A percentile compares a stretch with the other conserved stretches of the same genome.
Evolutionary conservation across 1,140 invertebrate genomes (phyloP).

Genomic region (Panulirus ornatus): DNA sequence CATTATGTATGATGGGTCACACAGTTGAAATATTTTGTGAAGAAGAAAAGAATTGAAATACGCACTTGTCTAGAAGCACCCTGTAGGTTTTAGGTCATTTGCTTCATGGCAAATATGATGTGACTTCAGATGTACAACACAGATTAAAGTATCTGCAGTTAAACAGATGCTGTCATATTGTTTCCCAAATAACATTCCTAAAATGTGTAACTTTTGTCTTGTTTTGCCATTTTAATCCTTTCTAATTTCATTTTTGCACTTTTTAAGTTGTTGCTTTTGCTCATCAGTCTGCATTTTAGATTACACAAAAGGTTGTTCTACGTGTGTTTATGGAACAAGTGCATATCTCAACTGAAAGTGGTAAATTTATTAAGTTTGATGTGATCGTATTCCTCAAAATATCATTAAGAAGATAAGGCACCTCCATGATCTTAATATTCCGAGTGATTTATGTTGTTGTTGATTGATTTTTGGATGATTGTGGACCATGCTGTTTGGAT

Average conservation of each 20-base stretch:
- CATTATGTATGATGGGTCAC: too few relatives aligned
- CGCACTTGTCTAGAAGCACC: neutral
- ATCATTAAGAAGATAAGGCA: constrained; percentile 49
- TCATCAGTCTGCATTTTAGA: neutral
- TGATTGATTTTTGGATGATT: constrained; percentile 47
- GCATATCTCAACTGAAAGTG: neutral
- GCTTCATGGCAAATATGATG: neutral
- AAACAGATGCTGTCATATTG: neutral
- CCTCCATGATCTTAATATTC: constrained; percentile 49
- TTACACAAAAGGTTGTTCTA: neutral
- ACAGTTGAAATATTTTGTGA: neutral
- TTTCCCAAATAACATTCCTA: constrained; percentile 33
- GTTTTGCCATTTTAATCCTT: neutral
- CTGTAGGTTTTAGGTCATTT: neutral
- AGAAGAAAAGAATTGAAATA: neutral
- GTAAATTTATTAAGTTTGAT: too few relatives aligned
- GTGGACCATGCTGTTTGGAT: constrained; percentile 52
- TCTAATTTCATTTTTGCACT: neutral
- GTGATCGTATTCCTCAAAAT: too few relatives aligned
- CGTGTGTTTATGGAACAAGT: neutral
- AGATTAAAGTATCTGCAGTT: neutral
- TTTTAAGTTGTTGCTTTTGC: neutral
- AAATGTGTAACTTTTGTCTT: constrained; percentile 20
- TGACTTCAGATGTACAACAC: neutral
- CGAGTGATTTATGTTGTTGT: constrained; percentile 27